Evolutionary conservation across 92 coral and sea anemone species (phyloP), one percentile per base, ranked within the genome.

Genomic region (Ricordea florida): DNA sequence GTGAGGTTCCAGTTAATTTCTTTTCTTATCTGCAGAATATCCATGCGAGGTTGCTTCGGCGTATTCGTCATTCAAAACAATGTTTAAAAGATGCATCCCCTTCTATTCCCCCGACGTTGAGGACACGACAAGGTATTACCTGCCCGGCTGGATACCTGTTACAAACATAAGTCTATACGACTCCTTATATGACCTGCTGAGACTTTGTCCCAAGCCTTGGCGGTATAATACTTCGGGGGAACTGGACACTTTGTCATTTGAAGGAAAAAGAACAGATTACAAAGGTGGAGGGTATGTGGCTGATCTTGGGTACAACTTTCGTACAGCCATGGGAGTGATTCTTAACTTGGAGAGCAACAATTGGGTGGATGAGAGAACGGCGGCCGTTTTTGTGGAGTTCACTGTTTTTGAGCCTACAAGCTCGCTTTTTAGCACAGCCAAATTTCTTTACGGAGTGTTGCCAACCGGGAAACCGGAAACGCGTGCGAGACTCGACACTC

Each of bases 251-350:
- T 52, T 91, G 45, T 52, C 87, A 2, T 71, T 64, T 53, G 55
- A 66, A 23, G 97, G 97, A 61, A 57, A 29, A 24, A 38, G 62
- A 5, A 31, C 82, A 9, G 49, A 65, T 24, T 93, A 87, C 61
- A 81, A 89, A 46, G 98, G 98, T 10, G 92, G 98, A 21, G 98
- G 98, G 2, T 93, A 84, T 51, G 87, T 85, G 15, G 98, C 97
- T 10, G 93, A 93, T 34, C 85, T 93, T 3, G 98, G 98, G 2
- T 93, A 93, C 83, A 83, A 93, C 68, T 32, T 78, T 6, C 77
- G 38, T n/a, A 87, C 97, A n/a, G 93, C 98, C 3, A 69, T 78
- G 17, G 79, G 76, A 29, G 98, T 93, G 34, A 81, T 91, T 25
- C 45, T 45, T 1, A 86, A 81, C 34, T 74, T 93, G 16, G 69